phyloP scores from a whole-genome alignment of 2,797 vertebrate species.

The Protosalanx chinensis region DNA sequence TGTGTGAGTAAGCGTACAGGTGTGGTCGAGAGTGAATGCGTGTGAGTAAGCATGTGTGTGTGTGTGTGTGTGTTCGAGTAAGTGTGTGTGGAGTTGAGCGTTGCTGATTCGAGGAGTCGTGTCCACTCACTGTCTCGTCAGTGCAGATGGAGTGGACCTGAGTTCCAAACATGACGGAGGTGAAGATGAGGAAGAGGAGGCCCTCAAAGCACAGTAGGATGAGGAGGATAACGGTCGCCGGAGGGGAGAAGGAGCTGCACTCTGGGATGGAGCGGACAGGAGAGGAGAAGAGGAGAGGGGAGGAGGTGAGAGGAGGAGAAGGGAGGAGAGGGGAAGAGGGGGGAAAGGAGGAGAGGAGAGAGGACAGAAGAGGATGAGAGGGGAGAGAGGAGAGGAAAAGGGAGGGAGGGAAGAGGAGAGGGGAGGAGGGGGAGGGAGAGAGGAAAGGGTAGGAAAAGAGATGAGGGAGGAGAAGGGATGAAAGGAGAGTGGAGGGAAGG shows the following conservation, averaged over 20 bases:
- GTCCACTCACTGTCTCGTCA: constrained; percentile 89
- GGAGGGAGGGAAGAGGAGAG: no score
- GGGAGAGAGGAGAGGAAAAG: constrained; percentile 94
- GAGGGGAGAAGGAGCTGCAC: constrained; percentile 94
- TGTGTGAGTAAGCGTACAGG: no score
- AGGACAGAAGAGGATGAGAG: constrained; percentile 73
- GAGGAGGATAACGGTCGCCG: constrained; percentile 93
- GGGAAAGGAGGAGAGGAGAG: background rate
- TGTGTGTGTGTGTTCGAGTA: no score
- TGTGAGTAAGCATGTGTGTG: no score
- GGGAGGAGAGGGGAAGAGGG: background rate
- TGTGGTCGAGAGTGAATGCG: no score
- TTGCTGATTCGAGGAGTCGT: no score
- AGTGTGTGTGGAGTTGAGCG: no score
- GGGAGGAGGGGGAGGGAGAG: constrained; percentile 91
- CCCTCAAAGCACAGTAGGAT: constrained; percentile 95
- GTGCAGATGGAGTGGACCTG: constrained; percentile 97
- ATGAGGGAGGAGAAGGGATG: background rate
- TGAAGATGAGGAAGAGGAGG: constrained; percentile 96
- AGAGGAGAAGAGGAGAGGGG: no score
- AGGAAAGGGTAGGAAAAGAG: constrained; percentile 66
- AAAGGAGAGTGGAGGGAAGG: background rate
- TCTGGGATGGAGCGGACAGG: no score
- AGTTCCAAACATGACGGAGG: constrained; percentile 96
- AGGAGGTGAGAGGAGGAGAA: constrained; percentile 1